Base-by-base conservation (phyloP, 2,888 invertebrate genomes). In the Andrena praecox region DNA sequence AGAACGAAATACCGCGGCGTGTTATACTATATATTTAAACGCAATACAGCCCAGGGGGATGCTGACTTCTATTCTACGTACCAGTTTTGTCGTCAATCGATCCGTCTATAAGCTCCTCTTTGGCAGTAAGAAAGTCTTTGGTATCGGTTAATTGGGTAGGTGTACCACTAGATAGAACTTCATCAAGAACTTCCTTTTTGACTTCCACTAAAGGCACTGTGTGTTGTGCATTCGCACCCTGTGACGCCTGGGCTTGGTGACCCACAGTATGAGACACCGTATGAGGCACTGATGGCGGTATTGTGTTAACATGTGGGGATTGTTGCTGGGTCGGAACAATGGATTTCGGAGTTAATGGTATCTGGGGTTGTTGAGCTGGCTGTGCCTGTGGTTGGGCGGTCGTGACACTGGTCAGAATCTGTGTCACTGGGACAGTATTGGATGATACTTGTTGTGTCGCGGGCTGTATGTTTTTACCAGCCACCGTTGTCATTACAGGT, bases 171-270 rank as follows among this genome's bases (percentile, higher is more conserved):
- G 92, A 90, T 75, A 93, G 89, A 85, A 92, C 96, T 91, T 97
- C 97, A 89, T 97, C 97, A 16, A 96, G 94, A 67, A 96, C 93
- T 93, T 97, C 97, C 90, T 96, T 96, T 91, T 97, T 97, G 10
- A 97, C 96, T 92, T 97, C 96, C 85, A 95, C 95, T 93, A 95
- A 94, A 75, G 95, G 96, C 86, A 95, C 93, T 91, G 92, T 90
- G 86, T 91, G 91, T 91, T 92, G 92, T 89, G 90, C 87, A 83
- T 89, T 90, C 89, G 91, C 90, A 90, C 91, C 91, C 90, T 91
- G 93, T 89, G 91, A 91, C 89, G 90, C 89, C 95, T 91, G 95
- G 92, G 89, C 94, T 94, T 86, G 95, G 93, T 77, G 94, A 93
- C 84, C 94, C 91, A 90, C 91, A 91, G 72, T 93, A 92, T 86